A percentile compares a stretch with the other conserved stretches of the same genome.
Conservation (phyloP, 2,113 vertebrate species). For the Stigmatopora nigra region DNA sequence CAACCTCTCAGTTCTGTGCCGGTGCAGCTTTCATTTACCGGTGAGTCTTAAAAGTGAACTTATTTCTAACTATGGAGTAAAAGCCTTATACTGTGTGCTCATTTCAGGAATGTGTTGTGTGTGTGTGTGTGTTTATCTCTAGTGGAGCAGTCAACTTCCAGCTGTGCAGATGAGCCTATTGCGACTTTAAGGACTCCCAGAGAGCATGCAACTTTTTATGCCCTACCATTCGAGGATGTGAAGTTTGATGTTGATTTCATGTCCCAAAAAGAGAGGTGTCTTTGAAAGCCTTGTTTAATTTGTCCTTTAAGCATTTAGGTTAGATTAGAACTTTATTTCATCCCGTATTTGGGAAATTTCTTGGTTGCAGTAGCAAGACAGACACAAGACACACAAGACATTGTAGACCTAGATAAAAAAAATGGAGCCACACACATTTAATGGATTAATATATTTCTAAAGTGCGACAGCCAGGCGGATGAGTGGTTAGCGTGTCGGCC, state of each 20-base stretch:
- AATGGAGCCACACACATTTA: too few relatives aligned
- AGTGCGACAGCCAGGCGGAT: too few relatives aligned
- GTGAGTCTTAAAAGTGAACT: constrained; percentile 29
- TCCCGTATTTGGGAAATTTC: too few relatives aligned
- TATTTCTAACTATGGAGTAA: not conserved
- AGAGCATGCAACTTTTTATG: constrained; percentile 9
- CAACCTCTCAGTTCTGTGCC: constrained; percentile 57
- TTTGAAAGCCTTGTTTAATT: not conserved
- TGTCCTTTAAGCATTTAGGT: not conserved
- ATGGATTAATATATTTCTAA: too few relatives aligned
- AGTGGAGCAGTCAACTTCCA: constrained; percentile 44
- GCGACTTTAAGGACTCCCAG: constrained; percentile 27
- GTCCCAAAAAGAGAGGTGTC: constrained; percentile 50
- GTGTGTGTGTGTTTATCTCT: not conserved
- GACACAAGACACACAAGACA: too few relatives aligned
- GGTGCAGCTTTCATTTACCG: constrained; percentile 59
- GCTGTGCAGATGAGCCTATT: constrained; percentile 42
- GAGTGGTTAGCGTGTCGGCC: too few relatives aligned
- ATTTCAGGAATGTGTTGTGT: not conserved
- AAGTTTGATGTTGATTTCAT: constrained; percentile 28
- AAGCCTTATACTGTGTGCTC: not conserved
- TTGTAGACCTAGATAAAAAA: too few relatives aligned
- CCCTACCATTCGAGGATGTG: constrained; percentile 52
- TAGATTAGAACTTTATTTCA: not conserved
- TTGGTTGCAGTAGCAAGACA: too few relatives aligned